Evolutionary conservation across 2,797 vertebrate genomes (phyloP), one percentile per base, ranked within the genome.

Genomic region (Steatocranus sp.): DNA sequence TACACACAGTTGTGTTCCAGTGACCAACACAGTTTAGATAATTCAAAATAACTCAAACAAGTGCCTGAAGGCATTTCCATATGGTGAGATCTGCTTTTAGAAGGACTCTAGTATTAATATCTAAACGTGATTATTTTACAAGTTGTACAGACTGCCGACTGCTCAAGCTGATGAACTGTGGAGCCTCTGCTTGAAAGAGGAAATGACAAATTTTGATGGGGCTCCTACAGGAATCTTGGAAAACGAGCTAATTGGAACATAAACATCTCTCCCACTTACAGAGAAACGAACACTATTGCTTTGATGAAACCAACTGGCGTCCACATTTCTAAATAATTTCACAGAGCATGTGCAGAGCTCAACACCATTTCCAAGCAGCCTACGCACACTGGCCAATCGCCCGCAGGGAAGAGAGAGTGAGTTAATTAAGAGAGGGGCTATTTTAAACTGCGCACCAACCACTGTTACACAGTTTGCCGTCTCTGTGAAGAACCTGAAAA

Each of bases 391-490:
- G 85, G 89, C 87, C 70, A 30, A 80, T 7, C 70, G 86, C 84
- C 90, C 18, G 14, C 74, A 76, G 91, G 89, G 83, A 78, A 74
- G 75, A 75, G 77, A 36, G 76, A 81, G 79, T 0, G 77, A 87
- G 88, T 88, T 94, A 88, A 92, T 93, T 91, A 94, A 86, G 83
- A 89, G 76, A 86, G 81, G 76, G 83, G 87, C 91, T 90, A 89
- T 92, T 92, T 92, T 87, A 86, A 83, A 89, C 85, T 63, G 61
- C 53, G 78, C 61, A 83, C 78, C 84, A 79, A 87, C 88, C 85
- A 78, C 82, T 80, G 91, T 51, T 73, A 83, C 84, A 83, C 79
- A 73, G 80, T 85, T 58, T 46, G 83, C 79, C 2, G 23, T 84
- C 49, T 79, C 76, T 82, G 83, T 17, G 76, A 78, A 58, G 36